Conservation (phyloP, 2,113 vertebrate genomes). For the Pseudorectes ferrugineus region DNA sequence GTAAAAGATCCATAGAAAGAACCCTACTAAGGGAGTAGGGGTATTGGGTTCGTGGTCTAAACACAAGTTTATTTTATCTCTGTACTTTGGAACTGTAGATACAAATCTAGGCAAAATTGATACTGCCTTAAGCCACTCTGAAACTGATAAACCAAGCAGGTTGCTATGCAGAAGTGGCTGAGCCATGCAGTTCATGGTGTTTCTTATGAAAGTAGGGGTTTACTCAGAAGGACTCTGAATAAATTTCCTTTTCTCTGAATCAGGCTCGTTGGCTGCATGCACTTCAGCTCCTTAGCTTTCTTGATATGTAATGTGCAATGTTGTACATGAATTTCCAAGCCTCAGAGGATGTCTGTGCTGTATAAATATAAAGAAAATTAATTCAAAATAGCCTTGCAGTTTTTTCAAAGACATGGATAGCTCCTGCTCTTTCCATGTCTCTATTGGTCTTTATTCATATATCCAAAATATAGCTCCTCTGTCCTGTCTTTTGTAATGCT, state of each 20-base stretch:
- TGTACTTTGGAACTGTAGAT: background rate
- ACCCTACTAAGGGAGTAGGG: background rate
- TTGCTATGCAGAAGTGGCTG: background rate
- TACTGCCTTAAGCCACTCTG: background rate
- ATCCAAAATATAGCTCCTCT: background rate
- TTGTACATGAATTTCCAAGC: background rate
- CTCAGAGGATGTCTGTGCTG: background rate
- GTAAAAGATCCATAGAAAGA: background rate
- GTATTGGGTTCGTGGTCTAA: background rate
- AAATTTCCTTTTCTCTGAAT: background rate
- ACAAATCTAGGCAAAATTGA: background rate
- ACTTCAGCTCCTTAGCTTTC: background rate
- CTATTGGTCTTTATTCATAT: background rate
- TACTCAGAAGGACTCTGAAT: background rate
- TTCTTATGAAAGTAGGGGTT: background rate
- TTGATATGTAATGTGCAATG: background rate
- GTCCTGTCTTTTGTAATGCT: background rate
- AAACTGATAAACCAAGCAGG: background rate
- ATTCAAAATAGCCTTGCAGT: background rate
- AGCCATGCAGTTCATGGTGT: background rate
- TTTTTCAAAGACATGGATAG: background rate
- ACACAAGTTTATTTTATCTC: background rate
- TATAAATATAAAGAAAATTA: background rate
- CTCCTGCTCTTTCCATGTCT: background rate
- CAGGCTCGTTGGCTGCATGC: background rate